These are phyloP conservation scores for Nothocercus julius DNA, from an alignment of 2,113 vertebrate genomes.

Conservation along the genomic window DNA sequence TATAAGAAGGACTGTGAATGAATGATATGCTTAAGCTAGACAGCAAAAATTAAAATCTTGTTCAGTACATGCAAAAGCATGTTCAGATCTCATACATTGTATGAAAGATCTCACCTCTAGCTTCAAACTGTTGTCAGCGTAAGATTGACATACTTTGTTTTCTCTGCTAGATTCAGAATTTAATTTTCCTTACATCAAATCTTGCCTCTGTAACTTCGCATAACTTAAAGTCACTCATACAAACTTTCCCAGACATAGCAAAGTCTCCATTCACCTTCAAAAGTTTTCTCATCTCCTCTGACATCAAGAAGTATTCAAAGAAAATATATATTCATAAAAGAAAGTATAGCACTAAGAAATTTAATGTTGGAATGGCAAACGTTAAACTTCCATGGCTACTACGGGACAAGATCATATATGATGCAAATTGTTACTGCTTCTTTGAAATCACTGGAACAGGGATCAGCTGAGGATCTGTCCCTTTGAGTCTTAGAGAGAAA, in stretches of 20 bases:
- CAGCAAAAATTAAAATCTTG: neutral
- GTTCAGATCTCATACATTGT: neutral
- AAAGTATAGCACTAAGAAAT: accelerated
- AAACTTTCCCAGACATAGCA: neutral
- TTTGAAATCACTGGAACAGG: neutral
- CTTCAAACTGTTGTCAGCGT: neutral
- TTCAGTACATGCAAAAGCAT: neutral
- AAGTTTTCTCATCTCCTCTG: neutral
- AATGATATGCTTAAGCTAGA: neutral
- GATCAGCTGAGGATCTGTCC: no score
- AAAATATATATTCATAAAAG: accelerated
- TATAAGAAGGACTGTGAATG: accelerated
- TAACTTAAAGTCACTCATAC: neutral
- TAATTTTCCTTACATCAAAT: neutral
- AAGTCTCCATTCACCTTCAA: neutral
- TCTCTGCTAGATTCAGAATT: neutral
- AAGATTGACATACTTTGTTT: neutral
- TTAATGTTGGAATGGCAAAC: neutral
- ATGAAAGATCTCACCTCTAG: neutral
- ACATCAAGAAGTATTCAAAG: neutral
- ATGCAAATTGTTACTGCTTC: neutral
- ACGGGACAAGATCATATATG: neutral
- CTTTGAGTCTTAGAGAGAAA: neutral
- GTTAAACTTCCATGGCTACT: neutral
- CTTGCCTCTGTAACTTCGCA: neutral